Percentiles rank a stretch among this genome's conserved stretches.
Conservation (phyloP, 2,113 vertebrate genomes). For the Coreoperca whiteheadi region DNA sequence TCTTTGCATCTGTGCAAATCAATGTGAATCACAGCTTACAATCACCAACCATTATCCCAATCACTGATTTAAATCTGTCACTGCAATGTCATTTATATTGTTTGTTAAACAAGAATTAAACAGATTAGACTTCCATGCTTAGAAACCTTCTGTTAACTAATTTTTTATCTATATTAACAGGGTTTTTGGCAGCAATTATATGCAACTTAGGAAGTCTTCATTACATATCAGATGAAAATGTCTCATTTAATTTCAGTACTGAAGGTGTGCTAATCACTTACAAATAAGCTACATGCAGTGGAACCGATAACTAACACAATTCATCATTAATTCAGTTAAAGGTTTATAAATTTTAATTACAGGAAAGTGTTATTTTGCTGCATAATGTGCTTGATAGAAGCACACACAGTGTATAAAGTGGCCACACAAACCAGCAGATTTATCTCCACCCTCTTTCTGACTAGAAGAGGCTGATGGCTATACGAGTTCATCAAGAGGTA, state of each 20-base stretch:
- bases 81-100: slow-evolving; percentile 3
- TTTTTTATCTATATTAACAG: background rate
- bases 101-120: background rate
- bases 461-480: background rate
- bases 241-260: background rate
- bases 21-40: slow-evolving; percentile 4
- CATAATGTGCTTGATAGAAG: slow-evolving; percentile 2
- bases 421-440: background rate
- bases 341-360: background rate
- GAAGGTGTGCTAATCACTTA: background rate
- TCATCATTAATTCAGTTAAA: background rate
- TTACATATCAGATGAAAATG: background rate
- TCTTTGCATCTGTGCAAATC: background rate
- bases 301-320: background rate
- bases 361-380: background rate
- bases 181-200: background rate
- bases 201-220: background rate
- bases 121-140: slow-evolving; percentile 8
- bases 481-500: slow-evolving; percentile 41
- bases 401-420: background rate
- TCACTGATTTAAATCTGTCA: background rate
- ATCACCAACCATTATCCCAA: background rate
- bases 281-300: background rate
- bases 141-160: background rate
- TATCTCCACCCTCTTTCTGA: background rate